These are phyloP conservation scores for Phataginus tetradactyla DNA, from an alignment of 2,797 vertebrate species.

Conservation along the genomic window DNA sequence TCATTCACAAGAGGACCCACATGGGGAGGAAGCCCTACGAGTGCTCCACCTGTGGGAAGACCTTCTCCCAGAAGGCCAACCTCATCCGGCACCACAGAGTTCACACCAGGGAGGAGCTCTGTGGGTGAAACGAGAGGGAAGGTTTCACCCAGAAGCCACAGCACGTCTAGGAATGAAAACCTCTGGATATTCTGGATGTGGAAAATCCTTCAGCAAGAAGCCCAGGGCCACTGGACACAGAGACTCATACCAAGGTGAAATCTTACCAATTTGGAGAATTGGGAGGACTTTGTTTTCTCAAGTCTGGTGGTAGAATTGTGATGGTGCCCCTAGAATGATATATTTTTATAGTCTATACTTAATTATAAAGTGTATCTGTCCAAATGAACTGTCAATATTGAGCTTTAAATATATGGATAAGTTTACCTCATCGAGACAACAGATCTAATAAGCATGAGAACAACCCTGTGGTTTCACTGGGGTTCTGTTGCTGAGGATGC, in stretches of 20 bases:
- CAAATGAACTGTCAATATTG: background rate
- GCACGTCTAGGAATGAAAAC: background rate
- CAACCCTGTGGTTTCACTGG: background rate
- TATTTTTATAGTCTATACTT: background rate
- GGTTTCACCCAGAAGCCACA: background rate
- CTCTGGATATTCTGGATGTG: background rate
- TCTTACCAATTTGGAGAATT: background rate
- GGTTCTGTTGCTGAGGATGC: background rate
- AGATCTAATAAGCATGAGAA: background rate
- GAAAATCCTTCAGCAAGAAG: background rate
- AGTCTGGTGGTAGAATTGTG: background rate
- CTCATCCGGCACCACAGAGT: background rate
- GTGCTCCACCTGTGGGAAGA: background rate
- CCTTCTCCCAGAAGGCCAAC: background rate
- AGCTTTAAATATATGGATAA: background rate
- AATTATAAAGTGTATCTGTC: background rate
- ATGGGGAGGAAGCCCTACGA: background rate
- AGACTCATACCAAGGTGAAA: background rate
- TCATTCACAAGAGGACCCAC: background rate
- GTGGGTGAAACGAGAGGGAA: rapidly evolving
- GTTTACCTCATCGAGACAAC: background rate
- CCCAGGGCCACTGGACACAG: rapidly evolving
- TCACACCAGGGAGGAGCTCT: background rate
- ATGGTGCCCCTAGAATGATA: background rate
- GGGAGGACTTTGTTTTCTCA: background rate